Evolutionary conservation across 1,140 invertebrate species (phyloP).

Genomic region (Sitophilus oryzae): DNA sequence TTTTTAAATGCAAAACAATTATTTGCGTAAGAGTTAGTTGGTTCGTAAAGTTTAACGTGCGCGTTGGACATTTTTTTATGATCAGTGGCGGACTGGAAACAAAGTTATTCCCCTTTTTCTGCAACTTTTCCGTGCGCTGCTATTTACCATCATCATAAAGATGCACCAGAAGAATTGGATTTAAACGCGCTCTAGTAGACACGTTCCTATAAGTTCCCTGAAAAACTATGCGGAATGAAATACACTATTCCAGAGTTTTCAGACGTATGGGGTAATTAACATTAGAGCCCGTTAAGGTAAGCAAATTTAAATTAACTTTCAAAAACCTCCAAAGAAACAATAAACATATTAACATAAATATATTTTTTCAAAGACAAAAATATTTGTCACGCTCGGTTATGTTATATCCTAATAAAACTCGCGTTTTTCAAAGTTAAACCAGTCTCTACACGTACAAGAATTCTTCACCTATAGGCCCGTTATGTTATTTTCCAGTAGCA

Average conservation of each 20-base stretch:
- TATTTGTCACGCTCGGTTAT: no score
- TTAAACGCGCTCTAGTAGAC: conserved; percentile 16
- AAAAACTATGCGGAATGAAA: conserved; percentile 18
- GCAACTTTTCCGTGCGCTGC: conserved; percentile 10
- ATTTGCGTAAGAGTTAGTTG: conserved; percentile 6
- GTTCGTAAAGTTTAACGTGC: not conserved
- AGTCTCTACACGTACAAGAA: no score
- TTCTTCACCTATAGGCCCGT: no score
- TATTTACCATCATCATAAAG: conserved; percentile 24
- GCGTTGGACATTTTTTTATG: not conserved
- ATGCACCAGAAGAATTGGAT: conserved; percentile 23
- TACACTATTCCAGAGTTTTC: conserved; percentile 7
- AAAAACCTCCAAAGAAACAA: no score
- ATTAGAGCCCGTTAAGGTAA: conserved; percentile 18
- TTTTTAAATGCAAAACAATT: conserved; percentile 18
- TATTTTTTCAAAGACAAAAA: no score
- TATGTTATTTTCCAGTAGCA: no score
- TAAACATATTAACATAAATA: not conserved
- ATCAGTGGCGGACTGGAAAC: not conserved
- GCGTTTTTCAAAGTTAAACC: no score
- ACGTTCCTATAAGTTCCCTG: conserved; percentile 17
- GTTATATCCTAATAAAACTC: no score
- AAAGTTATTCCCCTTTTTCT: not conserved
- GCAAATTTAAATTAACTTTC: not conserved
- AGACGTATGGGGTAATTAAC: conserved; percentile 23